Evolutionary conservation across 2,888 invertebrate genomes (phyloP), one percentile per base, ranked within the genome.

Genomic region (Oxytorus armatus): DNA sequence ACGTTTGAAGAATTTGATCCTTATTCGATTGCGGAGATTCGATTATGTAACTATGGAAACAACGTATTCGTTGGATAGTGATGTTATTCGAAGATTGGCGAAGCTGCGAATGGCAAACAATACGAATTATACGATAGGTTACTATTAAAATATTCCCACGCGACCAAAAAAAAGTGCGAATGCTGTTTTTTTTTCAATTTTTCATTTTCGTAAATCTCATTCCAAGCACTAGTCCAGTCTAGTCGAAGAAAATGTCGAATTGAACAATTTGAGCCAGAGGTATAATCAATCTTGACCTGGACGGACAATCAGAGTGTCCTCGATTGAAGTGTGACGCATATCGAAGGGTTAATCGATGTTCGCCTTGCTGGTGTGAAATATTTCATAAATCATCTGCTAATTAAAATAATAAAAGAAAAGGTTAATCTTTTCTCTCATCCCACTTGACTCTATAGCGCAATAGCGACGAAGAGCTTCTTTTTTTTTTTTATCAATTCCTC

Each of bases 401-500:
- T 61, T 61, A 44, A 61, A 61, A 61, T 5, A 29, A 39, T n/a
- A 61, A 21, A 42, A 39, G n/a, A 42, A 5, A 21, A 42, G 39
- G 10, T 61, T 39, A 39, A 61, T 39, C 59, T 61, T 61, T 61
- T 42, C 42, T 42, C n/a, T 1, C 3, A 4, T 39, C 14, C 39
- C 23, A 23, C 8, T 61, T 23, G 59, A 61, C 39, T 61, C 59
- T 39, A 14, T 14, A 39, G 39, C 59, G 39, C 39, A 23, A 61
- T 42, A 29, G 14, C 14, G 23, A 25, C 21, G 59, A 39, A n/a
- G 11, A 39, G 59, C 2, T 39, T n/a, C n/a, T n/a, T n/a, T n/a
- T n/a, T n/a, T n/a, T n/a, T 21, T 61, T 57, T 57, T 42, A 61
- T 21, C n/a, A 21, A 42, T 61, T 61, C 39, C 47, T 14, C 14